Base-by-base conservation (phyloP, 2,113 vertebrate species). In the Camelus bactrianus region DNA sequence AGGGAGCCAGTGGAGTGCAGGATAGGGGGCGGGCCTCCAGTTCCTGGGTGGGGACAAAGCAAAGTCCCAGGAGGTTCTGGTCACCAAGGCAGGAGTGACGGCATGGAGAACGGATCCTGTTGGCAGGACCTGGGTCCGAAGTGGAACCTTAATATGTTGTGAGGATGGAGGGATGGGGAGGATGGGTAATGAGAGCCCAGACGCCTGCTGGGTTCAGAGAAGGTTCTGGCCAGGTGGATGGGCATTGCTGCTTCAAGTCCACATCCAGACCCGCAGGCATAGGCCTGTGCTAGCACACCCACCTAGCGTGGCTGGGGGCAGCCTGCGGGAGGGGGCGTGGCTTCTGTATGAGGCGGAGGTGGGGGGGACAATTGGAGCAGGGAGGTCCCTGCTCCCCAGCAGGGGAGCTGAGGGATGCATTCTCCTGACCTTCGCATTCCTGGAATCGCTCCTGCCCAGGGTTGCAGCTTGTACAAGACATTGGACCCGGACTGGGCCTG, bases 101-200 rank as follows among this genome's bases (percentile, higher is more conserved):
- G 35, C 2, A 0, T 0, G 0, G 35, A 46, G n/a, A 38, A 30
- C 8, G 0, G 46, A 9, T 58, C 13, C 38, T 5, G 20, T 9
- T 16, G 26, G n/a, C 19, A 14, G 42, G 28, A 58, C 32, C 50
- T 11, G 0, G 14, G 48, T 15, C n/a, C 8, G 1, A 64, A 85
- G 91, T 32, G 1, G 20, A 46, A 80, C 54, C 42, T n/a, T 7
- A 22, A 24, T 0, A 1, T 13, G 5, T 50, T n/a, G 19, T 16
- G 32, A 65, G 86, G 42, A 11, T 42, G 38, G 38, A 24, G 62
- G 6, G 19, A 6, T 4, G 0, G 26, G 69, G 46, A 38, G 8
- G 26, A 6, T 0, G 0, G 2, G 17, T 7, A 11, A 24, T 2
- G n/a, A 38, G 54, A 50, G 42, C 26, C 80, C 9, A 22, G 67